Evolutionary conservation across 2,113 vertebrate genomes (phyloP).

Genomic region (Pelobates fuscus): DNA sequence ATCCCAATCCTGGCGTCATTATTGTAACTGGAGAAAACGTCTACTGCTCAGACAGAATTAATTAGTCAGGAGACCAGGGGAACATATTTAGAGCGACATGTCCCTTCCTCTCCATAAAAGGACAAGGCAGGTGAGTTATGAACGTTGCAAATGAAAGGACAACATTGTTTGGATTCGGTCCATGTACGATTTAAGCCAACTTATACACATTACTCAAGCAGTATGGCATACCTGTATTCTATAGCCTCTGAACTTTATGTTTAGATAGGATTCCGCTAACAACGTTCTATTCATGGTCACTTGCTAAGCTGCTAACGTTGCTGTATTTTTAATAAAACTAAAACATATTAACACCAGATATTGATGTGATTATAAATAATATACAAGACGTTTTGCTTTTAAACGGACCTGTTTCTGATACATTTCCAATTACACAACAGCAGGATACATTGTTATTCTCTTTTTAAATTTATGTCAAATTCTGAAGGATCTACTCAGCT

Average conservation of each 20-base stretch:
- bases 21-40: conserved; percentile 48
- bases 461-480: too few species aligned
- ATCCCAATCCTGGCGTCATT: conserved; percentile 40
- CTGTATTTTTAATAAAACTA: neutral
- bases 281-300: conserved; percentile 25
- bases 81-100: conserved; percentile 40
- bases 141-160: conserved; percentile 23
- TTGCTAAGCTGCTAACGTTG: conserved; percentile 23
- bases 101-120: conserved; percentile 36
- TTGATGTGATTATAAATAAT: too few species aligned
- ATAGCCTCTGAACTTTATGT: conserved; percentile 21
- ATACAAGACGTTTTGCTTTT: too few species aligned
- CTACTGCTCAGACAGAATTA: conserved; percentile 48
- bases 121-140: conserved; percentile 47
- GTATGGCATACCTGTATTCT: conserved; percentile 38
- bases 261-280: conserved; percentile 25
- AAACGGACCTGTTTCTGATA: too few species aligned
- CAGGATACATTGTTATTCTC: too few species aligned
- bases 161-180: conserved; percentile 35
- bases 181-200: conserved; percentile 33
- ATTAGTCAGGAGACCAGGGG: conserved; percentile 36
- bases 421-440: too few species aligned
- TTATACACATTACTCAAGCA: conserved; percentile 44
- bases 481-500: too few species aligned
- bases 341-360: neutral